A percentile compares a stretch with the other conserved stretches of the same genome.
phyloP scores from a whole-genome alignment of 2,888 invertebrate genomes.

The Meteorus cinctellus region DNA sequence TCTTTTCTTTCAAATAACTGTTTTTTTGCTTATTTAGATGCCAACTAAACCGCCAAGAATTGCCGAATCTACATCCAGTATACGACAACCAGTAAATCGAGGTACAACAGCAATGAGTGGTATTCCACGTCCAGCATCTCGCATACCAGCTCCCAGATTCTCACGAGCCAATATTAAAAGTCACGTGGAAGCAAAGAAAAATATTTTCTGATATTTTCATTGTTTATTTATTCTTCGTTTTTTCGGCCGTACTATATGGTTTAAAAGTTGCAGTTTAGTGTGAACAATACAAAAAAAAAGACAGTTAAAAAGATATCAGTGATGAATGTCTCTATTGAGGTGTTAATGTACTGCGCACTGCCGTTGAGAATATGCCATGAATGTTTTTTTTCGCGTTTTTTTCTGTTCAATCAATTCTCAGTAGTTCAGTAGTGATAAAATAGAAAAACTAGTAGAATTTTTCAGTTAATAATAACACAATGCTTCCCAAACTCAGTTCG shows the following conservation, averaged over 20 bases:
- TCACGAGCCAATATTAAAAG: slow-evolving; percentile 53
- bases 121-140: slow-evolving; percentile 70
- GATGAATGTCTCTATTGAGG: too few species aligned
- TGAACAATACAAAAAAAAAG: too few species aligned
- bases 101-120: slow-evolving; percentile 62
- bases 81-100: slow-evolving; percentile 64
- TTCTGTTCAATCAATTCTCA: background rate
- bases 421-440: background rate
- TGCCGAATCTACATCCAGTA: slow-evolving; percentile 49
- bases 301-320: too few species aligned
- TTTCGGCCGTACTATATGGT: background rate
- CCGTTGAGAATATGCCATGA: too few species aligned
- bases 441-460: background rate
- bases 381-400: background rate
- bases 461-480: background rate
- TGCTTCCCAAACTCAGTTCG: background rate
- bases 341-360: too few species aligned
- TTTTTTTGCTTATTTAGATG: slow-evolving; percentile 38
- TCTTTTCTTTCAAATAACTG: background rate
- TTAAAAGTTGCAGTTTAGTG: too few species aligned
- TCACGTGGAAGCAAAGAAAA: slow-evolving; percentile 52
- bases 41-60: slow-evolving; percentile 44
- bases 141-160: slow-evolving; percentile 66
- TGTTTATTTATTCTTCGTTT: slow-evolving; percentile 22
- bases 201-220: slow-evolving; percentile 44